These are phyloP conservation scores for Tetraodon nigroviridis DNA, from an alignment of 2,113 vertebrate species.

Conservation along the genomic window DNA sequence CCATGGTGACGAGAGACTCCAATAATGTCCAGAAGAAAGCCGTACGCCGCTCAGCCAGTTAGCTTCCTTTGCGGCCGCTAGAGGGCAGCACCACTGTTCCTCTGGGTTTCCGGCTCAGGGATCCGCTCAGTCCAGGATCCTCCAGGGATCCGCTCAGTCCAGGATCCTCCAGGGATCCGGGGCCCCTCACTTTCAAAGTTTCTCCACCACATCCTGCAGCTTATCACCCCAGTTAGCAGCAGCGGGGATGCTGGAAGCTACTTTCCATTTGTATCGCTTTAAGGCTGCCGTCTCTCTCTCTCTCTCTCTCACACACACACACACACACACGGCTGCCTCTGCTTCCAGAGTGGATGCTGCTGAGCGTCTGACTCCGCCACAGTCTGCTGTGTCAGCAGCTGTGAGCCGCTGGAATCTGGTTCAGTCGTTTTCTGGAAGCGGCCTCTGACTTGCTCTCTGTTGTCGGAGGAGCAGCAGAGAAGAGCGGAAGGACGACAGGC, in stretches of 20 bases:
- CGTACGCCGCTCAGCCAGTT: too few relatives aligned
- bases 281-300: neutral
- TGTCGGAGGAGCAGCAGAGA: slow-evolving; percentile 20
- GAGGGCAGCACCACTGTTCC: slow-evolving; percentile 51
- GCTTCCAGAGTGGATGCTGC: neutral
- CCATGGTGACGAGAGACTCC: neutral
- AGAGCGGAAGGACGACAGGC: slow-evolving; percentile 31
- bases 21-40: too few relatives aligned
- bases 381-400: slow-evolving; percentile 50
- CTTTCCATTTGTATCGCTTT: slow-evolving; percentile 9
- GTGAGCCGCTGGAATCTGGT: slow-evolving; percentile 10
- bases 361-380: neutral
- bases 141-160: neutral
- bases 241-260: neutral
- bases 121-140: neutral
- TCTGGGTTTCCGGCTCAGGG: neutral
- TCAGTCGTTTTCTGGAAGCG: neutral
- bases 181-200: too few relatives aligned
- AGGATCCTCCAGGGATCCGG: neutral
- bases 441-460: slow-evolving; percentile 3
- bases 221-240: slow-evolving; percentile 5
- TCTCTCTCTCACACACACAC: neutral
- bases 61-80: slow-evolving; percentile 33
- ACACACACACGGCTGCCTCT: slow-evolving; percentile 4
- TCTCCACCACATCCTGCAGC: neutral